Base-by-base conservation (phyloP, 2,888 invertebrate species). In the Sinohyriopsis cumingii region DNA sequence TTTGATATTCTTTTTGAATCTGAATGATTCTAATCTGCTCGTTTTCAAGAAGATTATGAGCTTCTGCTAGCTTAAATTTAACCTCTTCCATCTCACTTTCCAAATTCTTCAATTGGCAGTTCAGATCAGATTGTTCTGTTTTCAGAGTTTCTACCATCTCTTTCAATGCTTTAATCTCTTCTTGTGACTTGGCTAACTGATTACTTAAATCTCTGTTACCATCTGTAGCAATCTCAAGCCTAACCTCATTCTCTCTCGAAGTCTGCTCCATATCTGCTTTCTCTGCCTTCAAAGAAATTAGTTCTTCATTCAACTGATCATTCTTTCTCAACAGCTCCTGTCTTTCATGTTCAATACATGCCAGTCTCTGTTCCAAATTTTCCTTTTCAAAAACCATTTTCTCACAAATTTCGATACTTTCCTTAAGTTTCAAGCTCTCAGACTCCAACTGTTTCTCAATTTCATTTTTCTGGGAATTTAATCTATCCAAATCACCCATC, bases 271-370 rank as follows among this genome's bases (percentile, higher is more conserved):
- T 22, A 54, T 71, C 68, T 5, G 70, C 68, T 63, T 62, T 73
- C 20, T 71, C 68, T 24, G 25, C 61, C 6, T 25, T 24, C 15
- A 68, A 59, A 55, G 57, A 55, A 45, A 59, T 64, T 25, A 65
- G 45, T 59, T 73, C 68, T 54, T 66, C 62, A 24, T 68, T 63
- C 9, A 72, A 25, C 24, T 70, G 75, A 60, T 80, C 79, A 15
- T 72, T 12, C 22, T 82, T 78, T 69, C 75, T 76, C 70, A 78
- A 74, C 53, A 85, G 55, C 63, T 72, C 69, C 25, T 74, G 71
- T 70, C 73, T 67, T 79, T 83, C 65, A 69, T 79, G 45, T 45
- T 45, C 12, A 12, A 45, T 3, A 45, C 12, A 45, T 45, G 45
- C 45, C 45, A 45, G 45, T 45, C 45, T 45, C 12, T 45, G 45